These are phyloP conservation scores for Capitulum mitella DNA, from an alignment of 2,888 invertebrate genomes.

Conservation along the genomic window DNA sequence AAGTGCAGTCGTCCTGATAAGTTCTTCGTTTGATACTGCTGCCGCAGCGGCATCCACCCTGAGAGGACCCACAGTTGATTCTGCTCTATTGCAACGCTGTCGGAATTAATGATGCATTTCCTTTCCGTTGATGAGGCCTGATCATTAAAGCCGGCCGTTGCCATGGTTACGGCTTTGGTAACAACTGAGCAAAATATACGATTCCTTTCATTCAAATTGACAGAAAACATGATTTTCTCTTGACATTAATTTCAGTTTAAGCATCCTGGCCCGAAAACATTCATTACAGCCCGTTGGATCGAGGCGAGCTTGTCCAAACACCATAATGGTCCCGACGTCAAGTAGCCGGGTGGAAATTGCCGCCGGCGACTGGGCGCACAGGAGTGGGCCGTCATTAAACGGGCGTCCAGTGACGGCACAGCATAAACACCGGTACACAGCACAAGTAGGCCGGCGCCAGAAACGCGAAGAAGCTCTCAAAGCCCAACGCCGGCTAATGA, in stretches of 20 bases:
- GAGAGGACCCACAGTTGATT: not conserved
- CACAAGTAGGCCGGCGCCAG: not conserved
- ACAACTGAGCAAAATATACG: slow-evolving; percentile 8
- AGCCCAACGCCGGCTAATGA: not conserved
- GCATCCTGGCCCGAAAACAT: not conserved
- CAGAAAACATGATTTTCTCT: slow-evolving; percentile 23
- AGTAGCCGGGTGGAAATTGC: not conserved
- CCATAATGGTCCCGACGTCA: slow-evolving; percentile 11
- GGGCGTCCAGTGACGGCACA: not conserved
- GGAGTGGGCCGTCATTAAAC: slow-evolving; percentile 7
- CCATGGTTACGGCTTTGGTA: not conserved
- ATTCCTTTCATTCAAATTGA: slow-evolving; percentile 19
- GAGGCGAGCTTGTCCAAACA: slow-evolving; percentile 10
- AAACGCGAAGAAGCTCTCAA: not conserved
- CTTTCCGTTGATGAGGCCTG: slow-evolving; percentile 14
- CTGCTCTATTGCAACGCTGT: not conserved
- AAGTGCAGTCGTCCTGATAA: not conserved
- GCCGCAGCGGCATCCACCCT: not conserved
- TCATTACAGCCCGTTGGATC: not conserved
- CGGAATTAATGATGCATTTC: slow-evolving; percentile 22
- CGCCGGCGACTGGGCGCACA: not conserved
- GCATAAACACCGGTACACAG: not conserved
- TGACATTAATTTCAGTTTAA: slow-evolving; percentile 23
- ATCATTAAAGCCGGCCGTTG: not conserved
- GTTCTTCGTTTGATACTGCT: not conserved